These are phyloP conservation scores for Alviniconcha marisindica DNA, from an alignment of 1,140 invertebrate species.

Conservation along the genomic window DNA sequence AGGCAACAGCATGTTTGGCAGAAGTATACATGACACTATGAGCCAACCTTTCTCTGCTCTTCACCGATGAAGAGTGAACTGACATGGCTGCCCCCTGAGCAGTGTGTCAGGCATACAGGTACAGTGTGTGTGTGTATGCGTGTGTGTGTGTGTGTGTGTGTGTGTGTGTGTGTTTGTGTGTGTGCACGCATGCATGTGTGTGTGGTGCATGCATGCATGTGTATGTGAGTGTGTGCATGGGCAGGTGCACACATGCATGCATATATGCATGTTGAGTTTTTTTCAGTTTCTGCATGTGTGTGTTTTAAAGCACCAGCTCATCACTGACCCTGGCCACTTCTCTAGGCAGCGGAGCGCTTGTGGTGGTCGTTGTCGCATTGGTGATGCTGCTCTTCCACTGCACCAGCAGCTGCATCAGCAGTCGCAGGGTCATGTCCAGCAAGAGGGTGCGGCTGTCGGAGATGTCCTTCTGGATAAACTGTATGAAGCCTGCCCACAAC, in stretches of 20 bases:
- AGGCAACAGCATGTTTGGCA: no score
- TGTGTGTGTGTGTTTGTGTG: slow-evolving; percentile 14
- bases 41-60: no score
- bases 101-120: neutral
- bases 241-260: no score
- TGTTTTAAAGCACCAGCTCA: neutral
- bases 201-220: neutral
- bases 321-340: slow-evolving; percentile 22
- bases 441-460: slow-evolving; percentile 91
- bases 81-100: no score
- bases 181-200: neutral
- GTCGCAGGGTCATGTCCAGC: slow-evolving; percentile 94
- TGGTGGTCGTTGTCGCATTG: slow-evolving; percentile 26
- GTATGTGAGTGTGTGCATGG: neutral
- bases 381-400: slow-evolving; percentile 85
- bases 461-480: slow-evolving; percentile 95
- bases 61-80: no score
- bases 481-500: slow-evolving; percentile 87
- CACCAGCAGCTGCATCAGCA: slow-evolving; percentile 93
- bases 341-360: neutral
- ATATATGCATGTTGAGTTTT: no score
- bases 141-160: slow-evolving; percentile 16
- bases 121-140: neutral
- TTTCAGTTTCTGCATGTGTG: no score
- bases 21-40: no score